A percentile compares a stretch with the other conserved stretches of the same genome.
These are phyloP conservation scores for Drosophila novamexicana DNA, from an alignment of 1,140 invertebrate genomes.

Conservation along the genomic window DNA sequence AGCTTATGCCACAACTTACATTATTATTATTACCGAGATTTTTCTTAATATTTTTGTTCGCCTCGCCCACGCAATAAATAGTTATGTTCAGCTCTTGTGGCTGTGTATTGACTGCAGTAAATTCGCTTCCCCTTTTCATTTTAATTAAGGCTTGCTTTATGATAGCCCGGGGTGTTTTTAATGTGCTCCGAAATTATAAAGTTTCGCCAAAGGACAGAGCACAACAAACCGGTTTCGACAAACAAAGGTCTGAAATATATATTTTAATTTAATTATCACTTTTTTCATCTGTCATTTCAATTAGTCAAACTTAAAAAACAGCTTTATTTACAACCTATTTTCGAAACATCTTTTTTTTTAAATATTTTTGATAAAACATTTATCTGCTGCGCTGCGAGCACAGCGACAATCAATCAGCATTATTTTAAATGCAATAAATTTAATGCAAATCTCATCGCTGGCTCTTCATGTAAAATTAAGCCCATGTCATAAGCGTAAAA, in stretches of 20 bases:
- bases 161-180: conserved; percentile 34
- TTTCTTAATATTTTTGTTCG: conserved; percentile 54
- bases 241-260: background rate
- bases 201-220: background rate
- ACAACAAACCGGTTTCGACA: background rate
- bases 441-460: conserved; percentile 40
- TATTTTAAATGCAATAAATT: conserved; percentile 56
- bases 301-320: too few species aligned
- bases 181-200: conserved; percentile 19
- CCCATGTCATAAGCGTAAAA: conserved; percentile 68
- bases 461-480: conserved; percentile 21
- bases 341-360: too few species aligned
- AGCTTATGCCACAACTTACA: conserved; percentile 82
- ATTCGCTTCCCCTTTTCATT: conserved; percentile 41
- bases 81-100: conserved; percentile 60
- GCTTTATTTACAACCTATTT: too few species aligned
- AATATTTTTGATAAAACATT: conserved; percentile 11
- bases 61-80: conserved; percentile 66
- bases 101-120: conserved; percentile 53
- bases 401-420: conserved; percentile 38
- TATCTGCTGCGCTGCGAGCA: conserved; percentile 5
- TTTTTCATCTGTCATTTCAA: too few species aligned
- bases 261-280: background rate
- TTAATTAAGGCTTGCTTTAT: conserved; percentile 74
- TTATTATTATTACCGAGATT: conserved; percentile 80